Evolutionary conservation across 2,797 vertebrate genomes (phyloP).

Genomic region (Myotis myotis): DNA sequence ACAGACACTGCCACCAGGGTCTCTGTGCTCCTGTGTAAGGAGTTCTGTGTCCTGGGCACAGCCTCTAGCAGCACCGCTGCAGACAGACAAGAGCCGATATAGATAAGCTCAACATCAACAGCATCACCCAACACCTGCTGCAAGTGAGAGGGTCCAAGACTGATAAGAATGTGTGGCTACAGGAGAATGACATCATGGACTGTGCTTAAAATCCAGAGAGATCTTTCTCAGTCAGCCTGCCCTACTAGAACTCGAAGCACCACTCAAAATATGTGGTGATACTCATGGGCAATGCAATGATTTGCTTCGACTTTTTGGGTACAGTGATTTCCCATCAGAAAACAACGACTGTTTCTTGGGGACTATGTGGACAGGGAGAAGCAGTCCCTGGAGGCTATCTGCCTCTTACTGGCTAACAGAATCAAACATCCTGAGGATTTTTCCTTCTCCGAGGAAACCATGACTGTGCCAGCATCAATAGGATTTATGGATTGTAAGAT

Average conservation of each 20-base stretch:
- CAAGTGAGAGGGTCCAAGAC: constrained; percentile 96
- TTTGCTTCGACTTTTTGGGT: constrained; percentile 96
- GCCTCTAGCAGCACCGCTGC: no score
- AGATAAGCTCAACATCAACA: neutral
- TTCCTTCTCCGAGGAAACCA: constrained; percentile 97
- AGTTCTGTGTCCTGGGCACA: no score
- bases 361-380: constrained; percentile 98
- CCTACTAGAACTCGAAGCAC: constrained; percentile 96
- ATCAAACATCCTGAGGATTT: constrained; percentile 99
- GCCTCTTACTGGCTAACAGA: constrained; percentile 96
- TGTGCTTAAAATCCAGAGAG: constrained; percentile 96
- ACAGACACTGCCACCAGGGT: no score
- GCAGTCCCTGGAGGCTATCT: constrained; percentile 98
- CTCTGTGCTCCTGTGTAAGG: no score
- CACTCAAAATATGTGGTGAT: constrained; percentile 97
- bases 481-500: constrained; percentile 99
- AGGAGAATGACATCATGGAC: constrained; percentile 96
- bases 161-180: constrained; percentile 97
- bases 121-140: neutral
- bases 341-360: constrained; percentile 98
- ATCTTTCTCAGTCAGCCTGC: constrained; percentile 98
- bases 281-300: constrained; percentile 99
- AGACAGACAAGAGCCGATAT: neutral
- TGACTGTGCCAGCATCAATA: constrained; percentile 98
- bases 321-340: constrained; percentile 96